These are phyloP conservation scores for Brachionus asplanchnoidis DNA, from an alignment of 1,140 invertebrate species.

Conservation along the genomic window DNA sequence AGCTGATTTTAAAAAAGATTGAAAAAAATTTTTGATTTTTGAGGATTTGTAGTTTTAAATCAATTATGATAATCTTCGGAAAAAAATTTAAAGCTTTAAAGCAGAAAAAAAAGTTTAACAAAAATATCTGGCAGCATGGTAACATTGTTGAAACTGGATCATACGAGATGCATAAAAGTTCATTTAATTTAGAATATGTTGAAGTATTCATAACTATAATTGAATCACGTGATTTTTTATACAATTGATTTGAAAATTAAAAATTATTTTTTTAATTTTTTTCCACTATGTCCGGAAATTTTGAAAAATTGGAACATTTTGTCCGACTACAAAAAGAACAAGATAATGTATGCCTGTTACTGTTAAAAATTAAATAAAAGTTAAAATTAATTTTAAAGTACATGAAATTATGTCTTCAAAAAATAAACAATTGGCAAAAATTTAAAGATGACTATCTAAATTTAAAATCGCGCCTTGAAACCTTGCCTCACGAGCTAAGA, in stretches of 20 bases:
- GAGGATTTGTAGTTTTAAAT: too few relatives aligned
- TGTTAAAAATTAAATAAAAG: not conserved
- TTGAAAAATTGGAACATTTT: constrained; percentile 26
- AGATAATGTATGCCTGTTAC: not conserved
- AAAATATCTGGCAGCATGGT: too few relatives aligned
- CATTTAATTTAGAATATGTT: too few relatives aligned
- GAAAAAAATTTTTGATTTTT: too few relatives aligned
- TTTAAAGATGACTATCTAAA: constrained; percentile 54
- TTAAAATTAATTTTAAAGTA: not conserved
- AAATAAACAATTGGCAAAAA: constrained; percentile 48
- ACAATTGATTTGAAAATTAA: not conserved
- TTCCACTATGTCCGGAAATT: not conserved
- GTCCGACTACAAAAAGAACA: not conserved
- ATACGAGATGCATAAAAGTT: too few relatives aligned
- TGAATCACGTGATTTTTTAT: not conserved
- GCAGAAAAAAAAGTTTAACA: too few relatives aligned
- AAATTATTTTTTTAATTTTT: not conserved
- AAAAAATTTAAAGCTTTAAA: too few relatives aligned
- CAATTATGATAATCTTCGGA: too few relatives aligned
- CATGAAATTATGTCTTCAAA: constrained; percentile 37
- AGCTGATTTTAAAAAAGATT: too few relatives aligned
- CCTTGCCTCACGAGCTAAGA: constrained; percentile 53
- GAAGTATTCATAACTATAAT: not conserved
- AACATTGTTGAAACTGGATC: too few relatives aligned
- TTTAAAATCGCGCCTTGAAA: constrained; percentile 49